These are phyloP conservation scores for Ceyx cyanopectus DNA, from an alignment of 2,113 vertebrate species.

Conservation along the genomic window DNA sequence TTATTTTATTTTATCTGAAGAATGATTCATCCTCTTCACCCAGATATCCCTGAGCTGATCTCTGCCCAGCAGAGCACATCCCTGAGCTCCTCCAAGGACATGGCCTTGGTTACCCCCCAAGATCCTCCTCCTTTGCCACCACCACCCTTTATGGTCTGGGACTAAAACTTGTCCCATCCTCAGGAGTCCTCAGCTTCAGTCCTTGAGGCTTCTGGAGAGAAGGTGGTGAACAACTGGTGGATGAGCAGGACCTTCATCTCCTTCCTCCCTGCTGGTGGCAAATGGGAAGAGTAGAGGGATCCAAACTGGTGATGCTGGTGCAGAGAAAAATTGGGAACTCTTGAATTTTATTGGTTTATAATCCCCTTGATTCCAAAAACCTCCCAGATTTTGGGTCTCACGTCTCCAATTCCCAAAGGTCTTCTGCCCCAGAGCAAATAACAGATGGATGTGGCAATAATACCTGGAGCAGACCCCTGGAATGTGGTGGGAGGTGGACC, in stretches of 20 bases:
- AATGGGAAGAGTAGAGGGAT: not conserved
- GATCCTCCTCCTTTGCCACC: not conserved
- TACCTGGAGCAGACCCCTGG: not conserved
- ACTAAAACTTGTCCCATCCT: not conserved
- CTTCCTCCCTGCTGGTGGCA: not conserved
- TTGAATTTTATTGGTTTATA: not conserved
- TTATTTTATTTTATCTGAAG: no score
- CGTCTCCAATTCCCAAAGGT: not conserved
- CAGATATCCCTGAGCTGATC: not conserved
- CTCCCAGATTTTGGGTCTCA: not conserved
- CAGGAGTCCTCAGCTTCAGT: not conserved
- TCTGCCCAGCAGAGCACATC: not conserved
- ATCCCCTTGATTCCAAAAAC: not conserved
- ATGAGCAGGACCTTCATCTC: not conserved
- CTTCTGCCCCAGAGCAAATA: not conserved
- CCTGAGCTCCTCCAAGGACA: not conserved
- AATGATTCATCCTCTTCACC: not conserved
- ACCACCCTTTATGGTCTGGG: not conserved
- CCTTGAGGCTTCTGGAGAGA: not conserved
- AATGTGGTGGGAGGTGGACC: not conserved
- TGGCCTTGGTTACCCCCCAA: not conserved
- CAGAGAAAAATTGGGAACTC: not conserved
- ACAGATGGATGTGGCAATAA: not conserved
- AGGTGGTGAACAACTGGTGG: not conserved
- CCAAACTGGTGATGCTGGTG: not conserved